phyloP scores from a whole-genome alignment of 2,888 invertebrate species.

The Melanostoma scalare region DNA sequence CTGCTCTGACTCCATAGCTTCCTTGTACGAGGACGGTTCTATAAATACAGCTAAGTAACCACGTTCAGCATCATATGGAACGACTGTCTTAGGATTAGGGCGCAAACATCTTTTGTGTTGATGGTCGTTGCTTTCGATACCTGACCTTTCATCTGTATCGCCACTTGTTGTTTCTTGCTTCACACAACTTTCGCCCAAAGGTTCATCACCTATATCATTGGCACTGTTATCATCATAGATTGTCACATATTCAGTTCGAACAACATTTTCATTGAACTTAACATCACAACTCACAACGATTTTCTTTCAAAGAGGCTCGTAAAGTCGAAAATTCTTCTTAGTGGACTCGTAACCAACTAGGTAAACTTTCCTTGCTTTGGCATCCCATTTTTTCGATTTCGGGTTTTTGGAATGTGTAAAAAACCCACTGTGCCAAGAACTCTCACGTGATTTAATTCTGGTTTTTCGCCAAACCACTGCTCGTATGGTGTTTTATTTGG shows the following conservation, averaged over 20 bases:
- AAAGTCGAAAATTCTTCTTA: background rate
- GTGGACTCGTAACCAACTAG: background rate
- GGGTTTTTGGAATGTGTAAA: background rate
- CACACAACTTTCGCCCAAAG: no score
- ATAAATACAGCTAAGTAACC: no score
- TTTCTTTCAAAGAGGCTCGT: background rate
- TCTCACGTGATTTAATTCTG: background rate
- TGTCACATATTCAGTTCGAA: background rate
- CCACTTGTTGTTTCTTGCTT: no score
- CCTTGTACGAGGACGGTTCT: no score
- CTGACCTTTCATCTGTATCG: no score
- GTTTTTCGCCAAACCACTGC: slow-evolving; percentile 10
- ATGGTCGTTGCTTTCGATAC: no score
- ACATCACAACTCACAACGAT: slow-evolving; percentile 1
- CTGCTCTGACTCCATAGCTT: no score
- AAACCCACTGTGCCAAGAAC: background rate
- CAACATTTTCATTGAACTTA: slow-evolving; percentile 1
- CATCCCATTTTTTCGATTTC: background rate
- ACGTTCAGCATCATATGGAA: no score
- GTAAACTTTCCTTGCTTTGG: background rate
- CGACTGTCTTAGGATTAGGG: no score
- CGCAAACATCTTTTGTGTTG: no score
- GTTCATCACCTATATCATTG: no score
- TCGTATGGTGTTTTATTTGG: no score
- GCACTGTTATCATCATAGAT: background rate